Base-by-base conservation (phyloP, 1,140 invertebrate species). In the Acromyrmex charruanus region DNA sequence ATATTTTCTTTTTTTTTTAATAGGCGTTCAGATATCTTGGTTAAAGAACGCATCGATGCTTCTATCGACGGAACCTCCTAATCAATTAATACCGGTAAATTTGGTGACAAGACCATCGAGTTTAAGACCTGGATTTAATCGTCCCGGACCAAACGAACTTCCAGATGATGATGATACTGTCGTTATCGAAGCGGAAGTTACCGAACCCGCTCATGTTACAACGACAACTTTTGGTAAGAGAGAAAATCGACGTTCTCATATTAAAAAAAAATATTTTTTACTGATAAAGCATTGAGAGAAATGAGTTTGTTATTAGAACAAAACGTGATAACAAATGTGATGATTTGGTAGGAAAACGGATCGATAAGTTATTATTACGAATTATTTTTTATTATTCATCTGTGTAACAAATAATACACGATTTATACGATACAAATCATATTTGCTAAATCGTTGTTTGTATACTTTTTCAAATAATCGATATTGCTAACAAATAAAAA, bases 11-110 rank as follows among this genome's bases (percentile, higher is more conserved):
- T 21, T 58, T 7, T 21, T 21, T 28, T 61, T 75, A 49, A 49
- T 72, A 95, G 94, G 94, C 2, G 94, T 93, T 21, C 93, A 94
- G 77, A 79, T 95, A 59, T 93, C 93, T 0, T 95, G 95, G 95
- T 58, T 95, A 75, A 94, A 94, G 75, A 95, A 95, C 80, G 93
- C 92, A 9, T 93, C 93, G 31, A 87, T 92, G 65, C 87, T 93
- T 6, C 39, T 94, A 35, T 94, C 94, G 4, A 93, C 94, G 0
- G 85, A 90, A 31, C 71, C 89, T 14, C 90, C 93, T 14, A 93
- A 88, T 49, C 89, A 93, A 49, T 77, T 92, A 16, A 90, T 94
- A 61, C 93, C 94, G 7, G 74, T 88, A n/a, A 93, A 94, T 84
- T 79, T 95, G 79, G 92, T 94, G 49, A 95, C 93, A 0, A 91